Evolutionary conservation across 2,113 vertebrate species (phyloP).

Genomic region (Thomomys bottae): DNA sequence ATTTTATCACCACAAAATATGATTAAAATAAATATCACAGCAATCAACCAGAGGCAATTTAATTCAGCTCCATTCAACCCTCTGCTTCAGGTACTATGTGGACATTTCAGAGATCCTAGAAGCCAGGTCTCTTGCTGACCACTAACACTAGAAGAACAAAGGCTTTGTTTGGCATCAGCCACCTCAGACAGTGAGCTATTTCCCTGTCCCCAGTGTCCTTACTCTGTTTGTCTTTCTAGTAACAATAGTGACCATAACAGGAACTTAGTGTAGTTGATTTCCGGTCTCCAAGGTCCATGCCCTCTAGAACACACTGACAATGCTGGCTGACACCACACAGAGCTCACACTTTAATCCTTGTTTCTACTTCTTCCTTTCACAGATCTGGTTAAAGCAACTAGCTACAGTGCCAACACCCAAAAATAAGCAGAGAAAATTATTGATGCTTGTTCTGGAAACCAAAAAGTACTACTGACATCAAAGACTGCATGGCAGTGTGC

Average conservation of each 20-base stretch:
- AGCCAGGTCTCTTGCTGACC: no score
- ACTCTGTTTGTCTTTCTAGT: neutral
- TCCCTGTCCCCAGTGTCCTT: neutral
- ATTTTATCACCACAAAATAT: neutral
- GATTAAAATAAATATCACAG: constrained; percentile 7
- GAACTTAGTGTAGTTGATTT: neutral
- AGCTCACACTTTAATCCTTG: neutral
- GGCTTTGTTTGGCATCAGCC: accelerated
- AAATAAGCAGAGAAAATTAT: neutral
- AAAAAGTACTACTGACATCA: neutral
- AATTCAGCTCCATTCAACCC: neutral
- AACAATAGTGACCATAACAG: neutral
- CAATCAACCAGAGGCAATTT: neutral
- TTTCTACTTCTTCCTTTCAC: neutral
- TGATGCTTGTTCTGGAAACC: neutral
- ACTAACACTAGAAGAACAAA: neutral
- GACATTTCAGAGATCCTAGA: no score
- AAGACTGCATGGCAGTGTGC: neutral
- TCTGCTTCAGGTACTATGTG: neutral
- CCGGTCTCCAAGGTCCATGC: no score
- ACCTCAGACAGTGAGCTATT: no score
- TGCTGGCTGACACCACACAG: neutral
- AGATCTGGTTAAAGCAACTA: neutral
- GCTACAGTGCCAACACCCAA: neutral
- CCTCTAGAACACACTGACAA: neutral